Evolutionary conservation across 2,888 invertebrate species (phyloP).

Genomic region (Eilema depressum): DNA sequence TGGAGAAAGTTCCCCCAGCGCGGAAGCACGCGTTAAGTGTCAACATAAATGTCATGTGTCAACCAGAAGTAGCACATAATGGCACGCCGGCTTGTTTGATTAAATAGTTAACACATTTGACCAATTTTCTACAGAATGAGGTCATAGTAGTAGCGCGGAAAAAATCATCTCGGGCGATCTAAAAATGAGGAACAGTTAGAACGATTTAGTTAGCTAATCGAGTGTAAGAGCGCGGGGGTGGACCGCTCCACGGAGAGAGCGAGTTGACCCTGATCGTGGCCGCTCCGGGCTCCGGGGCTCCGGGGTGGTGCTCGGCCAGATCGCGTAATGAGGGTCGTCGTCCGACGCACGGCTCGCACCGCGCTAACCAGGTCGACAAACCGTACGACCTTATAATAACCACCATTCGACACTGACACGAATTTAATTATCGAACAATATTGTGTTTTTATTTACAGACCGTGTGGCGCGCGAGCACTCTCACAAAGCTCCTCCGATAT

Average conservation of each 20-base stretch:
- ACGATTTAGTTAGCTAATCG: slow-evolving; percentile 45
- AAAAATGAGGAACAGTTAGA: slow-evolving; percentile 35
- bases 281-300: slow-evolving; percentile 39
- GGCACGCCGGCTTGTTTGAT: slow-evolving; percentile 12
- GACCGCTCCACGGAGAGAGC: slow-evolving; percentile 28
- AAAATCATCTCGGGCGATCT: slow-evolving; percentile 28
- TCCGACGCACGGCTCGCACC: slow-evolving; percentile 30
- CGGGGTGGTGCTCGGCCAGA: slow-evolving; percentile 42
- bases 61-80: slow-evolving; percentile 21
- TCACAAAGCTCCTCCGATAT: slow-evolving; percentile 20
- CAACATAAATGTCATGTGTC: slow-evolving; percentile 28
- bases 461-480: slow-evolving; percentile 10
- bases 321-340: slow-evolving; percentile 55
- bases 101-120: slow-evolving; percentile 7
- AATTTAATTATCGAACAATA: slow-evolving; percentile 42
- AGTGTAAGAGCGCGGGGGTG: slow-evolving; percentile 49
- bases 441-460: slow-evolving; percentile 29
- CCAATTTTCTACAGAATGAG: slow-evolving; percentile 14
- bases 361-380: slow-evolving; percentile 46
- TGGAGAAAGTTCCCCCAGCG: slow-evolving; percentile 30
- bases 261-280: slow-evolving; percentile 56
- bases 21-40: slow-evolving; percentile 45
- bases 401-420: slow-evolving; percentile 38
- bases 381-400: slow-evolving; percentile 40
- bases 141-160: slow-evolving; percentile 8